Base-by-base conservation (phyloP, 2,797 vertebrate genomes). In the Gymnothorax reevesii region DNA sequence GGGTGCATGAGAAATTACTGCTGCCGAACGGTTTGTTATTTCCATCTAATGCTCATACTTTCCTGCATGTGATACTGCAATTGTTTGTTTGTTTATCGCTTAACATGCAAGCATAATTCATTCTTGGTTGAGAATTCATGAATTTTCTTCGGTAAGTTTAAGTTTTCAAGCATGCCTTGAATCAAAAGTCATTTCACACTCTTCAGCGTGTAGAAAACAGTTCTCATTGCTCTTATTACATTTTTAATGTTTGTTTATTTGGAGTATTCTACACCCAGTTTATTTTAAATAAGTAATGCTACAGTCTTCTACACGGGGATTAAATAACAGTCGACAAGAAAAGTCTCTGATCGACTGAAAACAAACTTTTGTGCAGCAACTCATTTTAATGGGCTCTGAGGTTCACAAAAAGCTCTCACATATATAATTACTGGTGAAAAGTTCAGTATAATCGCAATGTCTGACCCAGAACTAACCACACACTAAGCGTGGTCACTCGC, bases 161-260 rank as follows among this genome's bases (percentile, higher is more conserved):
- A 49, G 33, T 25, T 82, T 82, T 66, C 75, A 1, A 52, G 20
- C 42, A 52, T 7, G 6, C 5, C 59, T 86, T 79, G 52, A 79
- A 80, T 86, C 59, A 80, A 60, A 69, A 54, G n/a, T 49, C 59
- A 66, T 82, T 66, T 86, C 77, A 86, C 49, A 62, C 77, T 82
- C 64, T 82, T 69, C n/a, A 52, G 60, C 6, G 54, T 13, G 8
- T 60, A 54, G 80, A 59, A n/a, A 59, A 75, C 59, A 59, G 59
- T 66, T 79, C 42, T 5, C 27, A 82, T 66, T 22, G 64, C 17
- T 17, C 17, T 64, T 64, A 5, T 64, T 64, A 59, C 15, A 59
- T 64, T 64, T 64, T 13, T 64, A 0, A 5, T 15, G 9, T 64
- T 64, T 64, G 4, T 64, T 5, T 64, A 64, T 64, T 64, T 64